A percentile compares a stretch with the other conserved stretches of the same genome.
Conservation (phyloP, 2,113 vertebrate species). For the Hylia prasina region DNA sequence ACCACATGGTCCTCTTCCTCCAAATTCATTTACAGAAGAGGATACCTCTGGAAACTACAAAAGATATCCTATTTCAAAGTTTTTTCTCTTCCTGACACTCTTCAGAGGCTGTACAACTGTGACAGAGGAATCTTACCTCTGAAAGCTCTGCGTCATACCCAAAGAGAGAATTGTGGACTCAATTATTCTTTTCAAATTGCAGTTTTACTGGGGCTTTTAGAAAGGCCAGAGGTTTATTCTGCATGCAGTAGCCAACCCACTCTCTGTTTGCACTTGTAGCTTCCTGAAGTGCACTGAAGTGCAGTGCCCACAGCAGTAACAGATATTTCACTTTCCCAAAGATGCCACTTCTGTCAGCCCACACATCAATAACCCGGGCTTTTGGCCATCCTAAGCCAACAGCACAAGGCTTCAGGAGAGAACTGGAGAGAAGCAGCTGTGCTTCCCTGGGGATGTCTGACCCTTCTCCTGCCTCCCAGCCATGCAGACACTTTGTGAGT, state of each 20-base stretch:
- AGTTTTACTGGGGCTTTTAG: background rate
- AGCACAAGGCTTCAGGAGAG: background rate
- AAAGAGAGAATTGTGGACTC: background rate
- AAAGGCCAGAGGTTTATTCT: background rate
- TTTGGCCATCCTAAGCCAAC: background rate
- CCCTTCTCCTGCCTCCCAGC: background rate
- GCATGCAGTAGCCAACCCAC: background rate
- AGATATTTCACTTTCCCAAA: background rate
- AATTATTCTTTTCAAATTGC: background rate
- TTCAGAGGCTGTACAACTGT: background rate
- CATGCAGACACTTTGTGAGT: background rate
- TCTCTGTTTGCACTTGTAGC: background rate
- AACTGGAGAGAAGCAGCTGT: background rate
- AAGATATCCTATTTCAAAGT: fast-evolving
- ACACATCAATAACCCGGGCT: background rate
- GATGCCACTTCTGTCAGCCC: background rate
- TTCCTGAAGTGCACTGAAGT: background rate
- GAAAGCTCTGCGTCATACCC: background rate
- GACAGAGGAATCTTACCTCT: background rate
- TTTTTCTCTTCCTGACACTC: background rate
- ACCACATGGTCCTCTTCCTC: background rate
- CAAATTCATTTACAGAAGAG: background rate
- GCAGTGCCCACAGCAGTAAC: background rate
- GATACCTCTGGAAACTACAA: background rate
- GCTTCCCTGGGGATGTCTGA: background rate